Evolutionary conservation across 2,113 vertebrate genomes (phyloP).

Genomic region (Pagrus major): DNA sequence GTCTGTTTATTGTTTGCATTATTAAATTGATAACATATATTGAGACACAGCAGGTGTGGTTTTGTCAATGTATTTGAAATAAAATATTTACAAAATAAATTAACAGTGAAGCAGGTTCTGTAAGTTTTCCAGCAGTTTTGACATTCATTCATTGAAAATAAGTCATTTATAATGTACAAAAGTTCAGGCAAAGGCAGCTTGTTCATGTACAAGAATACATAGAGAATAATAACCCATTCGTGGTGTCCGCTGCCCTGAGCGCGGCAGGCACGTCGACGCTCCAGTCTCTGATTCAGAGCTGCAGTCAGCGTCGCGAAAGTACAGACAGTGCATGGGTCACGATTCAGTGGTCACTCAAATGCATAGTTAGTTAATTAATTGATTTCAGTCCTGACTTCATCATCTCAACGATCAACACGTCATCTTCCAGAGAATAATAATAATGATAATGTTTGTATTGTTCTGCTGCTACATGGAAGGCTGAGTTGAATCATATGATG

Average conservation of each 20-base stretch:
- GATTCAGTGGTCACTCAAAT: conserved; percentile 56
- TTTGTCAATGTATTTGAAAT: conserved; percentile 63
- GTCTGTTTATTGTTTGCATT: not conserved
- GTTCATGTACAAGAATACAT: conserved; percentile 37
- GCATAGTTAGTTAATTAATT: conserved; percentile 71
- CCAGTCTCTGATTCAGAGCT: conserved; percentile 46
- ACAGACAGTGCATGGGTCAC: conserved; percentile 65
- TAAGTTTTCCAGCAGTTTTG: conserved; percentile 16
- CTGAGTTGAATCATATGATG: conserved; percentile 10
- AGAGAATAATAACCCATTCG: conserved; percentile 30
- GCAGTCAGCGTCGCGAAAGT: conserved; percentile 16
- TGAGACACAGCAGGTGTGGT: not conserved
- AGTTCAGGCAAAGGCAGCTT: conserved; percentile 76
- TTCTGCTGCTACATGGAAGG: conserved; percentile 17
- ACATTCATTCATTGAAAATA: conserved; percentile 72
- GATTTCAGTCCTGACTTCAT: conserved; percentile 15
- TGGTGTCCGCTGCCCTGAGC: conserved; percentile 21
- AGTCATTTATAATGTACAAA: conserved; percentile 73
- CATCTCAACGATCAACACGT: not conserved
- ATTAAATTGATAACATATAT: not conserved
- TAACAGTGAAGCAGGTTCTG: conserved; percentile 31
- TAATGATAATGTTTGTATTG: not conserved
- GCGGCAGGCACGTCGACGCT: conserved; percentile 37
- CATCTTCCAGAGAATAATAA: conserved; percentile 14
- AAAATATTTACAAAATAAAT: conserved; percentile 73